A percentile compares a stretch with the other conserved stretches of the same genome.
phyloP scores from a whole-genome alignment of 2,113 vertebrate species.

The Zingel zingel region DNA sequence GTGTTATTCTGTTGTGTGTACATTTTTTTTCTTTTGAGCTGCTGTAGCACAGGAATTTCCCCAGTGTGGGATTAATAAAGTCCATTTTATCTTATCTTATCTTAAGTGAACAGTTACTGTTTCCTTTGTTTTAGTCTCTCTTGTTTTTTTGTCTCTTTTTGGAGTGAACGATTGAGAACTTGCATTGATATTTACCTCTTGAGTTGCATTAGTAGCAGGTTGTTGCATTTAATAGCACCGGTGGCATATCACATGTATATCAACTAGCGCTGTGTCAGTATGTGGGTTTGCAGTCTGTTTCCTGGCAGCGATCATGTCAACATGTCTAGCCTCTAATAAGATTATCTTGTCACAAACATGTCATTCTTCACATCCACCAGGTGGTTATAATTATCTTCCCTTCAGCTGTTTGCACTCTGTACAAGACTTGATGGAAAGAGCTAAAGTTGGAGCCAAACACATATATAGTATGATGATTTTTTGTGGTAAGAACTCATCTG shows the following conservation, averaged over 20 bases:
- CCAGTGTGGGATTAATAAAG: no score
- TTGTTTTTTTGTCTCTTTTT: neutral
- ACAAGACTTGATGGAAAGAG: neutral
- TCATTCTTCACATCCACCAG: neutral
- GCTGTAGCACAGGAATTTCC: no score
- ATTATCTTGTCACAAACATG: slow-evolving; percentile 7
- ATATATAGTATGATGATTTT: neutral
- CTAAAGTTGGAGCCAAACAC: neutral
- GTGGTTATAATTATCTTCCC: neutral
- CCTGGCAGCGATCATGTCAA: neutral
- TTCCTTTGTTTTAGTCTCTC: neutral
- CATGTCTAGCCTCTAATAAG: slow-evolving; percentile 2
- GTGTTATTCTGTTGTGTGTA: no score
- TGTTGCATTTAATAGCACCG: neutral
- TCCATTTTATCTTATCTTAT: no score
- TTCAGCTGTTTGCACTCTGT: neutral
- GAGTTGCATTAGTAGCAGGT: neutral
- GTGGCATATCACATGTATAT: neutral
- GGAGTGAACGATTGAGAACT: neutral
- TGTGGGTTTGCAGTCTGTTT: neutral
- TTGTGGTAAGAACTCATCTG: neutral
- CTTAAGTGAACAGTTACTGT: neutral
- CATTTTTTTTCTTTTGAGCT: no score
- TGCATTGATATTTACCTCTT: neutral
- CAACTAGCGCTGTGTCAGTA: neutral